These are phyloP conservation scores for Drosophila bifasciata DNA, from an alignment of 1,140 invertebrate genomes.

Conservation along the genomic window DNA sequence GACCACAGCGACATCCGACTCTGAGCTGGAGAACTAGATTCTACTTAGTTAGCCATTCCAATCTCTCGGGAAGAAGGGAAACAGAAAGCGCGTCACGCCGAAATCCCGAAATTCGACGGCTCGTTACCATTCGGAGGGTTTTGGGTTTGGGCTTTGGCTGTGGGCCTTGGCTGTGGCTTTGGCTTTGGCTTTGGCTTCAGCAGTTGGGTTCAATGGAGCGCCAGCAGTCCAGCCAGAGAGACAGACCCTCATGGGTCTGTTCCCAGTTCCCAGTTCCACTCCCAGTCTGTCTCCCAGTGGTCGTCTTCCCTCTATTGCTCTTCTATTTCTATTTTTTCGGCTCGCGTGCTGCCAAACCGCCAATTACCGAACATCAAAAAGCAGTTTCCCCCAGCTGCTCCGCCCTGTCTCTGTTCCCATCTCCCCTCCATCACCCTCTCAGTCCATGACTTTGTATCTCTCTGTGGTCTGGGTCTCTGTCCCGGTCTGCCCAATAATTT, in stretches of 20 bases:
- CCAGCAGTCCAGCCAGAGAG: slow-evolving; percentile 60
- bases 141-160: slow-evolving; percentile 8
- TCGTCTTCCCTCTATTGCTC: slow-evolving; percentile 18
- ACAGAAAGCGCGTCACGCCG: slow-evolving; percentile 75
- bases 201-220: slow-evolving; percentile 46
- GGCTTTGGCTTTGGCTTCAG: slow-evolving; percentile 12
- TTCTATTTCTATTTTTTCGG: slow-evolving; percentile 44
- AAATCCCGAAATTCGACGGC: slow-evolving; percentile 57
- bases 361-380: slow-evolving; percentile 82
- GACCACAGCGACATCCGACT: slow-evolving; percentile 68
- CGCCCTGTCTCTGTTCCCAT: slow-evolving; percentile 5
- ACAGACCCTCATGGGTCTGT: slow-evolving; percentile 24
- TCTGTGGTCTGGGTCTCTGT: neutral
- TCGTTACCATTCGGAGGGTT: slow-evolving; percentile 69
- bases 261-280: slow-evolving; percentile 6
- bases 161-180: slow-evolving; percentile 11
- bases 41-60: slow-evolving; percentile 38
- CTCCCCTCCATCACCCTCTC: too few relatives aligned
- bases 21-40: slow-evolving; percentile 52
- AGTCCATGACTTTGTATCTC: too few relatives aligned
- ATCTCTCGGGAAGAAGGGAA: slow-evolving; percentile 5
- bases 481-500: slow-evolving; percentile 73
- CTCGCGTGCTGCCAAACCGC: slow-evolving; percentile 81
- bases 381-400: slow-evolving; percentile 67
- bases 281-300: slow-evolving; percentile 16